Conservation (phyloP, 2,113 vertebrate species). For the Sander vitreus region DNA sequence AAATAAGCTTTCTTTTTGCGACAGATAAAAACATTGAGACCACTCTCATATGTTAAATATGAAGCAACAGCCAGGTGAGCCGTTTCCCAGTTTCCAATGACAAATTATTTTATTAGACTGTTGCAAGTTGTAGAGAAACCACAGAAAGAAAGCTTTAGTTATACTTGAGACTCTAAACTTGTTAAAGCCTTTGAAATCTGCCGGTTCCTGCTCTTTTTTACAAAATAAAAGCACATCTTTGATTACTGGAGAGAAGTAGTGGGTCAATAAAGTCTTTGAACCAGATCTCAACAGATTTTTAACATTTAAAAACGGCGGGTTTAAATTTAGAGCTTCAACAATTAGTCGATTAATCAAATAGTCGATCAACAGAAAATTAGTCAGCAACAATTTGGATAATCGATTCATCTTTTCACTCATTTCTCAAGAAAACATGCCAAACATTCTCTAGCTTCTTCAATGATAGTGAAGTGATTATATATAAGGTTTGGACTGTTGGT, state of each 20-base stretch:
- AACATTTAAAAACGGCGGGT: background rate
- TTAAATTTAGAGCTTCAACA: background rate
- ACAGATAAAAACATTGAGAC: too few relatives aligned
- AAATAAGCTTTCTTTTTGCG: too few relatives aligned
- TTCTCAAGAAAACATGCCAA: background rate
- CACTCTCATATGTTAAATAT: too few relatives aligned
- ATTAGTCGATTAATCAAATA: background rate
- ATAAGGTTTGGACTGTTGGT: background rate
- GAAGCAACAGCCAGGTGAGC: background rate
- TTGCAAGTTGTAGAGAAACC: background rate
- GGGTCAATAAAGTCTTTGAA: background rate
- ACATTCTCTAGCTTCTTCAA: background rate
- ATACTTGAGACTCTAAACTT: background rate
- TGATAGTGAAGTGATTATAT: background rate
- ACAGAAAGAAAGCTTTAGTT: background rate
- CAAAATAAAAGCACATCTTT: background rate
- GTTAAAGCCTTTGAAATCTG: background rate
- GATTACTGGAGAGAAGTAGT: background rate
- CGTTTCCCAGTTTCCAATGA: background rate
- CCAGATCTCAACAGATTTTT: background rate
- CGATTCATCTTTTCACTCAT: background rate
- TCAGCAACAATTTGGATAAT: background rate
- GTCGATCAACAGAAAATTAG: background rate
- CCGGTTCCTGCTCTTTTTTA: background rate
- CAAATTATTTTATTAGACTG: background rate